Conservation (phyloP, 2,113 vertebrate genomes). For the Sigmodon hispidus region DNA sequence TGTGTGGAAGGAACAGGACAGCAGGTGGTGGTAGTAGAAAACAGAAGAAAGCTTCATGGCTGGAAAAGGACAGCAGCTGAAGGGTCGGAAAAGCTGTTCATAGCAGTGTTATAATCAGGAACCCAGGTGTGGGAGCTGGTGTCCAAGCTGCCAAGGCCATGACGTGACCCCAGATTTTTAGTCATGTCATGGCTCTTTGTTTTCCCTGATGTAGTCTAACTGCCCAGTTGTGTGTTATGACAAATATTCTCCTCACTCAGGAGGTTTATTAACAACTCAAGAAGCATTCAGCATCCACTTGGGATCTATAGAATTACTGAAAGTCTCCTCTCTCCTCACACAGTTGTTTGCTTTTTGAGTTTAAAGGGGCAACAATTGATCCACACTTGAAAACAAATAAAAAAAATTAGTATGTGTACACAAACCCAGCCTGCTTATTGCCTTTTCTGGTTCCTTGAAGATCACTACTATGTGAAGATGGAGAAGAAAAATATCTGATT, state of each 20-base stretch:
- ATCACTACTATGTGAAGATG: neutral
- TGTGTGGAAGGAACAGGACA: slow-evolving; percentile 74
- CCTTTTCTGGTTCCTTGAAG: slow-evolving; percentile 32
- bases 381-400: slow-evolving; percentile 57
- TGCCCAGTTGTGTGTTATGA: slow-evolving; percentile 49
- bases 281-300: slow-evolving; percentile 30
- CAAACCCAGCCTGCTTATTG: neutral
- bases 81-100: slow-evolving; percentile 40
- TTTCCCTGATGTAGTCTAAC: neutral
- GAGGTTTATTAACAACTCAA: slow-evolving; percentile 31
- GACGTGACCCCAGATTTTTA: slow-evolving; percentile 14
- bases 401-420: slow-evolving; percentile 8
- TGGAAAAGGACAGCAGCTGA: slow-evolving; percentile 42
- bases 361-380: slow-evolving; percentile 51
- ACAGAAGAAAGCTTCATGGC: slow-evolving; percentile 67
- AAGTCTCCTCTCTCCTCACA: neutral
- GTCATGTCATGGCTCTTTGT: neutral
- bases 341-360: slow-evolving; percentile 45
- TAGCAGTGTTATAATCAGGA: slow-evolving; percentile 15
- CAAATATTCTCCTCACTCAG: slow-evolving; percentile 56
- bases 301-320: slow-evolving; percentile 37
- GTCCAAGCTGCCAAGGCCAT: neutral
- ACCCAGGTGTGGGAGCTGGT: slow-evolving; percentile 32
- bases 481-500: neutral
- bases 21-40: slow-evolving; percentile 80